Conservation (phyloP, 1,140 invertebrate genomes). For the Drosophila arawakana region DNA sequence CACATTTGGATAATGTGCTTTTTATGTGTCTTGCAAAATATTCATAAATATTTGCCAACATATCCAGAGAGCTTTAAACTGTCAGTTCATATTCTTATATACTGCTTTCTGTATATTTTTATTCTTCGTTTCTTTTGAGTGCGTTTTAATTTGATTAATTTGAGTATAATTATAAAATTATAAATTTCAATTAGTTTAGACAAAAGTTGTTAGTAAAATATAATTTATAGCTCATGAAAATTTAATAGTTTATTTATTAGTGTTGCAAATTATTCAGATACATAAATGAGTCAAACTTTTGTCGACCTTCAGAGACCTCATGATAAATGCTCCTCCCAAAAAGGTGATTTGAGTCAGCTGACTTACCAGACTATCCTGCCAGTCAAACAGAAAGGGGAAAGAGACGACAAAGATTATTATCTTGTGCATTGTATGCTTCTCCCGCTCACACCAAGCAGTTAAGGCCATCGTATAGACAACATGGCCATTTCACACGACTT, state of each 20-base stretch:
- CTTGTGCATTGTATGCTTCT: neutral
- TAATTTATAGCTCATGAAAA: neutral
- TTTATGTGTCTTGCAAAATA: slow-evolving; percentile 46
- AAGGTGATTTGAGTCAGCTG: slow-evolving; percentile 8
- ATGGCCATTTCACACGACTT: neutral
- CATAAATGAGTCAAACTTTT: neutral
- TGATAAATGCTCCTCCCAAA: slow-evolving; percentile 18
- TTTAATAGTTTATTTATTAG: slow-evolving; percentile 6
- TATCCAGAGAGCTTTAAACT: slow-evolving; percentile 25
- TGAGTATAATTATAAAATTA: slow-evolving; percentile 23
- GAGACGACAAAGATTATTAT: slow-evolving; percentile 13
- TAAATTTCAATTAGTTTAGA: slow-evolving; percentile 31
- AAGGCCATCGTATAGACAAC: neutral
- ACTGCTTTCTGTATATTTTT: neutral
- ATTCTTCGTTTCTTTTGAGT: slow-evolving; percentile 38
- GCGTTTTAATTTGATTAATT: slow-evolving; percentile 64
- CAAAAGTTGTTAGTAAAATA: neutral
- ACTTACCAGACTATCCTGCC: neutral
- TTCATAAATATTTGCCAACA: slow-evolving; percentile 54
- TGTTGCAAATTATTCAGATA: neutral
- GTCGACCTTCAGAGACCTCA: slow-evolving; percentile 4
- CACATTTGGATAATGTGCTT: slow-evolving; percentile 49
- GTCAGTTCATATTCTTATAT: slow-evolving; percentile 18
- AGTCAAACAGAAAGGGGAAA: neutral
- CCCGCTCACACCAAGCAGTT: slow-evolving; percentile 14